phyloP scores from a whole-genome alignment of 37 sponge, comb jelly and placozoan species.

The Halichondria panicea region DNA sequence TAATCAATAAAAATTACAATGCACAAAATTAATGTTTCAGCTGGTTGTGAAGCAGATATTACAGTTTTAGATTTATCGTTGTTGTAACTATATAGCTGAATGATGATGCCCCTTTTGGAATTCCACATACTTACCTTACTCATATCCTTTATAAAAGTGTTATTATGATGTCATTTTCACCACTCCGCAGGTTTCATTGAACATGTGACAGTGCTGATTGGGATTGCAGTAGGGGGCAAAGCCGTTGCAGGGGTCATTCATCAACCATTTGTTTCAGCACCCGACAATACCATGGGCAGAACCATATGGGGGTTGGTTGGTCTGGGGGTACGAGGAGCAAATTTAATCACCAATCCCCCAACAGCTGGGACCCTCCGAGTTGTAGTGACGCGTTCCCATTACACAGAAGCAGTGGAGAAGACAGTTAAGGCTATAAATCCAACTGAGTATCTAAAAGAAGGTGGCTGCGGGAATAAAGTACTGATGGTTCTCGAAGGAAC shows the following conservation, averaged over 20 bases:
- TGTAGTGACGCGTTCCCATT: slow-evolving; percentile 68
- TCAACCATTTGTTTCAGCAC: slow-evolving; percentile 75
- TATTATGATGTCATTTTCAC: not conserved
- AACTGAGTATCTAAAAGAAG: slow-evolving; percentile 42
- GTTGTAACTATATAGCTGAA: not conserved
- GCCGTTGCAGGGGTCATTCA: slow-evolving; percentile 92
- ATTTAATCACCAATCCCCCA: not conserved
- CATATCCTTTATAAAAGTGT: not conserved
- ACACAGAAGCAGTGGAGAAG: slow-evolving; percentile 30
- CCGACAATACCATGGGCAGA: slow-evolving; percentile 50
- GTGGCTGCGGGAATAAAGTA: slow-evolving; percentile 91
- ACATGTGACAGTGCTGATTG: slow-evolving; percentile 91
- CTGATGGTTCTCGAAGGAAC: slow-evolving; percentile 84
- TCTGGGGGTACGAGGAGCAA: slow-evolving; percentile 65
- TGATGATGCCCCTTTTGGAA: not conserved
- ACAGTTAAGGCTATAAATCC: slow-evolving; percentile 50
- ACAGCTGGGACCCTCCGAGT: not conserved
- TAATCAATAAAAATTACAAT: too few relatives aligned
- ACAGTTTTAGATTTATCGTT: not conserved
- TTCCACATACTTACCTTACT: not conserved
- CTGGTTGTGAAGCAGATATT: too few relatives aligned
- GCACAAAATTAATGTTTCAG: too few relatives aligned
- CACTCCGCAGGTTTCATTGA: slow-evolving; percentile 55
- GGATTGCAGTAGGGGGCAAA: slow-evolving; percentile 77
- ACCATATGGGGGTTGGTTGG: slow-evolving; percentile 92